A percentile compares a stretch with the other conserved stretches of the same genome.
Evolutionary conservation across 2,113 vertebrate species (phyloP).

Genomic region (Antigone vipio): DNA sequence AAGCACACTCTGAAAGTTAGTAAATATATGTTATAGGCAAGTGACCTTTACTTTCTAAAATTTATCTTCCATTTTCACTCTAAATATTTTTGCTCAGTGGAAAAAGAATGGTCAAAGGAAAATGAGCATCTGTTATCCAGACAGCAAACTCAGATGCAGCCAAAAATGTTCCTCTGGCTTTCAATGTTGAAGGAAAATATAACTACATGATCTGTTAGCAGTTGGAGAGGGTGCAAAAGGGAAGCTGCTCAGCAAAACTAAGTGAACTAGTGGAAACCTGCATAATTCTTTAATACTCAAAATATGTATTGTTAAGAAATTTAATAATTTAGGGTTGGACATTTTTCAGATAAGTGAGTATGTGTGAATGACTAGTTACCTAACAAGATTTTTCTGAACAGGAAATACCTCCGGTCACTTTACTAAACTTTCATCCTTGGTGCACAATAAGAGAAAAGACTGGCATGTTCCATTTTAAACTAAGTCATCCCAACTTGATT

Average conservation of each 20-base stretch:
- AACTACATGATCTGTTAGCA: not conserved
- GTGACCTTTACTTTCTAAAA: not conserved
- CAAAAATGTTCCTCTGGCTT: slow-evolving; percentile 17
- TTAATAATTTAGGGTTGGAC: not conserved
- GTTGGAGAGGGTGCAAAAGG: not conserved
- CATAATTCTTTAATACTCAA: not conserved
- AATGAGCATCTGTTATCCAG: slow-evolving; percentile 40
- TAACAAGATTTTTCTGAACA: not conserved
- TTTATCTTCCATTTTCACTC: not conserved
- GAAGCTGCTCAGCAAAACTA: not conserved
- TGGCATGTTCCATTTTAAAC: not conserved
- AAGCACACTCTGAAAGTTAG: not conserved
- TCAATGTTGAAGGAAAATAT: not conserved
- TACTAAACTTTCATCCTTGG: not conserved
- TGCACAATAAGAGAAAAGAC: not conserved
- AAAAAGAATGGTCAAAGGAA: slow-evolving; percentile 4
- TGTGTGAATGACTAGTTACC: not conserved
- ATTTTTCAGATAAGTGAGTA: not conserved
- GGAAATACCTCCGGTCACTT: not conserved
- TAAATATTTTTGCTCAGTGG: not conserved
- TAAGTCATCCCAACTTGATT: not conserved
- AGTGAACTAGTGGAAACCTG: not conserved
- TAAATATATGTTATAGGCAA: not conserved
- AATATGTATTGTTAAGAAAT: not conserved
- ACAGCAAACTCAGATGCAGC: not conserved